These are phyloP conservation scores for Ciconia nigra DNA, from an alignment of 2,797 vertebrate genomes.

Conservation along the genomic window DNA sequence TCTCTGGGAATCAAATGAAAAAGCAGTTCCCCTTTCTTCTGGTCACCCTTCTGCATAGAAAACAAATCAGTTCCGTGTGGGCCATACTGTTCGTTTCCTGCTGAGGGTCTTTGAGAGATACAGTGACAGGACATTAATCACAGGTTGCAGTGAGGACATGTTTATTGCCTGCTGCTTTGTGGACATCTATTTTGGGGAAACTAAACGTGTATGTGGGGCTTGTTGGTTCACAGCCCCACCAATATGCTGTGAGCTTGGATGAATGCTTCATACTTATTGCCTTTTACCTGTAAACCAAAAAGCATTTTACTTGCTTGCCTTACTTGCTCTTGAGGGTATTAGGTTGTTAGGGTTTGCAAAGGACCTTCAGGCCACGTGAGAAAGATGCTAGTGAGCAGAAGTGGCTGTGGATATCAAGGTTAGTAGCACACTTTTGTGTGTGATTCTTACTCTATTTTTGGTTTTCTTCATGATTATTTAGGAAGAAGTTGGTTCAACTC, in stretches of 20 bases:
- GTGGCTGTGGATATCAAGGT: background rate
- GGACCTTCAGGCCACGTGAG: background rate
- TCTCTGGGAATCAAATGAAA: background rate
- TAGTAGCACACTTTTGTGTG: background rate
- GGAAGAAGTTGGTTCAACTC: background rate
- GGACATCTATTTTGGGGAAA: background rate
- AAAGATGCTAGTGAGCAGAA: background rate
- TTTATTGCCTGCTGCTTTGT: background rate
- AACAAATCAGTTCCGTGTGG: background rate
- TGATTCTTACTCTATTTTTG: background rate
- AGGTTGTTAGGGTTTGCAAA: background rate
- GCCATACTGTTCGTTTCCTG: background rate
- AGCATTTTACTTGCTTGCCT: background rate
- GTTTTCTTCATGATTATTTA: background rate
- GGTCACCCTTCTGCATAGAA: background rate
- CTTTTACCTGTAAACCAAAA: background rate
- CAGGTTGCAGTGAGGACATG: background rate
- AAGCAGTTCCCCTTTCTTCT: background rate
- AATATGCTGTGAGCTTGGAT: background rate
- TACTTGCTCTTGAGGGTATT: background rate
- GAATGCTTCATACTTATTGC: background rate
- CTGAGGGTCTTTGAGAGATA: background rate
- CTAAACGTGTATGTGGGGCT: fast-evolving
- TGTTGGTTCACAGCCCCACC: fast-evolving
- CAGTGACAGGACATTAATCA: too few relatives aligned